Conservation (phyloP, 2,797 vertebrate species). For the Peromyscus nudipes region DNA sequence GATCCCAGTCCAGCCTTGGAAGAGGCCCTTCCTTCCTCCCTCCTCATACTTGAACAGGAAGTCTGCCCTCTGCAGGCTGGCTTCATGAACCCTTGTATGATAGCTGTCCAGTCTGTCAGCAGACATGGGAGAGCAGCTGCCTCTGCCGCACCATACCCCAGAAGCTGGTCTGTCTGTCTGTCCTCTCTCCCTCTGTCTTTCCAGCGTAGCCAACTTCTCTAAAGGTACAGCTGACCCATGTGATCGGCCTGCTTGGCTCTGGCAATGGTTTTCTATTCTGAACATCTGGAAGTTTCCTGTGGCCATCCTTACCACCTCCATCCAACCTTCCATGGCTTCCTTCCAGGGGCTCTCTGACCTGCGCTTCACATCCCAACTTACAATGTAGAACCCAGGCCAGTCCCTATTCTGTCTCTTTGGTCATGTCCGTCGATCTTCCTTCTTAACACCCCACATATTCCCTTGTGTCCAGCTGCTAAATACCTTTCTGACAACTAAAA, state of each 20-base stretch:
- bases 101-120: background rate
- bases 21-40: background rate
- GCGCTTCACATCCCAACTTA: background rate
- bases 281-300: background rate
- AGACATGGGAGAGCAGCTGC: background rate
- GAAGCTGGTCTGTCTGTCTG: background rate
- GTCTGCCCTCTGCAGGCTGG: background rate
- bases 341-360: background rate
- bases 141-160: too few relatives aligned
- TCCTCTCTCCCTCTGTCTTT: background rate
- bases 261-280: background rate
- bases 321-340: background rate
- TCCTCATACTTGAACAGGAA: fast-evolving
- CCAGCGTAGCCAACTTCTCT: background rate
- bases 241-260: background rate
- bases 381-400: background rate
- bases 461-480: background rate
- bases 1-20: background rate
- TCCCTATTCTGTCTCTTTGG: background rate
- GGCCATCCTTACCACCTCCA: background rate
- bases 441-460: background rate
- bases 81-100: background rate
- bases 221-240: background rate
- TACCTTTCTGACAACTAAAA: background rate
- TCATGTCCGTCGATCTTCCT: background rate